Conservation (phyloP, 2,113 vertebrate species). For the Rhodinocichla rosea region DNA sequence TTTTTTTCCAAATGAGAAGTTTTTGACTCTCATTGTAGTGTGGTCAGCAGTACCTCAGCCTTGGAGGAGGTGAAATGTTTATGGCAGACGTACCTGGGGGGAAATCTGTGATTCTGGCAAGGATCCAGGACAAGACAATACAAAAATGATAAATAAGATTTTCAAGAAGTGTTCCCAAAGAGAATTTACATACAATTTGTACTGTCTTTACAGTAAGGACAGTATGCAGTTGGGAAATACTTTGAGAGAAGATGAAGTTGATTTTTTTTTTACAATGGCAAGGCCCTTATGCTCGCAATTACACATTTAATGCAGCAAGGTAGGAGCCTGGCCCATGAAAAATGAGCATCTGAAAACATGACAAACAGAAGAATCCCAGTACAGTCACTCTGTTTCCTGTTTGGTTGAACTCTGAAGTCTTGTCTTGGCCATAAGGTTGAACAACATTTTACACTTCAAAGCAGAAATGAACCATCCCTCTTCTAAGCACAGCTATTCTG, state of each 20-base stretch:
- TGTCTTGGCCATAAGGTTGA: rapidly evolving
- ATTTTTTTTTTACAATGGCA: neutral
- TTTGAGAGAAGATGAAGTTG: neutral
- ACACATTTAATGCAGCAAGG: neutral
- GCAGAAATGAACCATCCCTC: neutral
- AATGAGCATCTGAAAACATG: neutral
- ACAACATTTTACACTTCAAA: neutral
- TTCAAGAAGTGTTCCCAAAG: neutral
- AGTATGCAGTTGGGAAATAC: neutral
- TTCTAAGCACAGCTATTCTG: neutral
- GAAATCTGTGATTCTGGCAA: neutral
- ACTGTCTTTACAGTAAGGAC: neutral
- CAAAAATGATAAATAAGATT: neutral
- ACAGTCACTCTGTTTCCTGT: neutral
- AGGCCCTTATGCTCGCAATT: neutral
- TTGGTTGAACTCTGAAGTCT: neutral
- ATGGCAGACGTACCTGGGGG: neutral
- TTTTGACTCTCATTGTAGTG: neutral
- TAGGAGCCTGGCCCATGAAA: neutral
- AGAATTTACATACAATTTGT: neutral
- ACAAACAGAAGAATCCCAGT: neutral
- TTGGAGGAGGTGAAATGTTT: neutral
- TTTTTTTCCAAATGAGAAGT: neutral
- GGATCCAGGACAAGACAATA: neutral
- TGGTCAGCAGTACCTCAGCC: neutral